Conservation (phyloP, 2,888 invertebrate genomes). For the Lutraria lutraria region DNA sequence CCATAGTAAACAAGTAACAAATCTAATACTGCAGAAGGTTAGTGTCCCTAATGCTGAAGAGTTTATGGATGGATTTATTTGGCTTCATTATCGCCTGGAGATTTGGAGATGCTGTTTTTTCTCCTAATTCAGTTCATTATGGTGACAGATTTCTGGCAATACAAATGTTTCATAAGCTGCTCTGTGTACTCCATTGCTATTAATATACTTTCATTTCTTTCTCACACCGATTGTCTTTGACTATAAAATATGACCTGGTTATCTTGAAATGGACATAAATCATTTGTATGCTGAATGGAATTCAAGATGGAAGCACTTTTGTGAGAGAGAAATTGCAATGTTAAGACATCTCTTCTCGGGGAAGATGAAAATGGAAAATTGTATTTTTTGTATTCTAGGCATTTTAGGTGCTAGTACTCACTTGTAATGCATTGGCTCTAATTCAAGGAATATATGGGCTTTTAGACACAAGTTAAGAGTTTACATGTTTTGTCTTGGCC, state of each 20-base stretch:
- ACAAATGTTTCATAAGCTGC: constrained; percentile 19
- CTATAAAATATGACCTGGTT: constrained; percentile 16
- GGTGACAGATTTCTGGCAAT: background rate
- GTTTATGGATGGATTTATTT: background rate
- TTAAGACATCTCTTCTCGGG: background rate
- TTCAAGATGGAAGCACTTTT: background rate
- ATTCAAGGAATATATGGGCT: background rate
- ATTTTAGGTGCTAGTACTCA: background rate
- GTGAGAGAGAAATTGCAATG: background rate
- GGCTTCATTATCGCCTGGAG: background rate
- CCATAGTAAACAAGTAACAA: background rate
- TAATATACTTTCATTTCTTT: background rate
- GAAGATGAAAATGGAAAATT: background rate
- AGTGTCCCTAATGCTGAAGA: background rate
- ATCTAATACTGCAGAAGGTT: background rate
- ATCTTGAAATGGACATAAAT: constrained; percentile 19
- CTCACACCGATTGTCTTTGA: background rate
- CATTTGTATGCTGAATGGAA: background rate
- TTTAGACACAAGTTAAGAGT: background rate
- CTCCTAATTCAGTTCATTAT: constrained; percentile 4
- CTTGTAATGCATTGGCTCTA: constrained; percentile 16
- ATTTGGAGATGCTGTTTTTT: background rate
- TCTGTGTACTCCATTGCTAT: background rate
- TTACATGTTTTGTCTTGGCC: background rate
- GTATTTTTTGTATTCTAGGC: constrained; percentile 5